Evolutionary conservation across 23 tunicate genomes (phyloP).

Genomic region (Phallusia fumigata): DNA sequence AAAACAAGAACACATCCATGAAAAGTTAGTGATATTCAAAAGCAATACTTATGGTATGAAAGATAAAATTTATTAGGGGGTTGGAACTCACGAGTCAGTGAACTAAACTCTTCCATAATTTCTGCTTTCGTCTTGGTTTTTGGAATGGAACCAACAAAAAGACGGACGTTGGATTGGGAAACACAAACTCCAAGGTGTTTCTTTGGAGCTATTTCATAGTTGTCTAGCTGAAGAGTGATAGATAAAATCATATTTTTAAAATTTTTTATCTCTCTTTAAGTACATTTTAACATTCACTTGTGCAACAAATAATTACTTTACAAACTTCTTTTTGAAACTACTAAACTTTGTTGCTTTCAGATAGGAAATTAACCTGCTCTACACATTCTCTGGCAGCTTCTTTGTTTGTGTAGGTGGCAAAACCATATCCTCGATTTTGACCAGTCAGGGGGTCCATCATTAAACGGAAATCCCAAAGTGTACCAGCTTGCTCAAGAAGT

Average conservation of each 20-base stretch:
- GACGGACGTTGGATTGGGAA: slow-evolving; percentile 90
- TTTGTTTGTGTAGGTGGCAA: slow-evolving; percentile 62
- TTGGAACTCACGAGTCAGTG: slow-evolving; percentile 65
- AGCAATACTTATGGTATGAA: too few relatives aligned
- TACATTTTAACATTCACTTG: too few relatives aligned
- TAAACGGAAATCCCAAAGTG: slow-evolving; percentile 88
- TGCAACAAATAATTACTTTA: too few relatives aligned
- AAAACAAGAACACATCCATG: slow-evolving; percentile 9
- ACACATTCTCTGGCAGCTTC: slow-evolving; percentile 75
- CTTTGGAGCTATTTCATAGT: slow-evolving; percentile 83
- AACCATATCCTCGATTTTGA: slow-evolving; percentile 92
- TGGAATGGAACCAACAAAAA: slow-evolving; percentile 96
- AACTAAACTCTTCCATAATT: slow-evolving; percentile 80
- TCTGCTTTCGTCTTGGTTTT: slow-evolving; percentile 94
- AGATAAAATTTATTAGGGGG: too few relatives aligned
- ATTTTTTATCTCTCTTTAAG: too few relatives aligned
- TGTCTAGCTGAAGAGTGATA: slow-evolving; percentile 81
- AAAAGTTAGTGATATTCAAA: too few relatives aligned
- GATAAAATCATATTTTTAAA: too few relatives aligned
- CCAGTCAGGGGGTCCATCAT: slow-evolving; percentile 99
- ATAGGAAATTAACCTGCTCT: slow-evolving; percentile 41
- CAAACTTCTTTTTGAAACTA: too few relatives aligned
- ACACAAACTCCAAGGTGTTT: slow-evolving; percentile 85
- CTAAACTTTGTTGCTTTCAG: too few relatives aligned
- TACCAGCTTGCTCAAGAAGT: slow-evolving; percentile 78